phyloP scores from a whole-genome alignment of 2,888 invertebrate genomes.

The Cerastis rubricosa region DNA sequence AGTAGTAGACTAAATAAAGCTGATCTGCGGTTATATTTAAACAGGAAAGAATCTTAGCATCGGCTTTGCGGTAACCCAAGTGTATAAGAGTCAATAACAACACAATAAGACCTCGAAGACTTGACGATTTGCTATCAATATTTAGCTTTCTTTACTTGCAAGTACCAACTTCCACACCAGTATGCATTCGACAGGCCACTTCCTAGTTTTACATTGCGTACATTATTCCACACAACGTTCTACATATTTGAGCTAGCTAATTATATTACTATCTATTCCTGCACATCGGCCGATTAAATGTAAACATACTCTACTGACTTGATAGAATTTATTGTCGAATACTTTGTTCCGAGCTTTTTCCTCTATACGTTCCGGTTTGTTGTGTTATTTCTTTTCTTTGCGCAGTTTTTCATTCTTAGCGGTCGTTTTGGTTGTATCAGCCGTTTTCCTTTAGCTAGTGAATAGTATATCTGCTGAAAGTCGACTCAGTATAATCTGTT shows the following conservation, averaged over 20 bases:
- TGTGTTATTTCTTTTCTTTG: conserved; percentile 12
- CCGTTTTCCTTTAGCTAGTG: conserved; percentile 4
- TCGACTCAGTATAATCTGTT: background rate
- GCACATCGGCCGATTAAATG: conserved; percentile 45
- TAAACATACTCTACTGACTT: conserved; percentile 29
- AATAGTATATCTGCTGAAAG: conserved; percentile 1
- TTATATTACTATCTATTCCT: conserved; percentile 58
- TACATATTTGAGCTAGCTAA: conserved; percentile 45
- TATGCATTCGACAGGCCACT: conserved; percentile 32
- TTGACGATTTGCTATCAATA: background rate
- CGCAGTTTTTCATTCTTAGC: conserved; percentile 19
- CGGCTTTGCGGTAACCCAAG: background rate
- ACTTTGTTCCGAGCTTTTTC: conserved; percentile 31
- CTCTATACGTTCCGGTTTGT: conserved; percentile 21
- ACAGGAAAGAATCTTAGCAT: background rate
- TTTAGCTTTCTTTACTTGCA: background rate
- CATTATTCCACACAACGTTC: conserved; percentile 43
- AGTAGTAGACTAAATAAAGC: background rate
- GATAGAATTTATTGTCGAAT: conserved; percentile 31
- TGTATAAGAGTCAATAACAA: background rate
- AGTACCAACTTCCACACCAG: background rate
- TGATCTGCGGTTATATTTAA: background rate
- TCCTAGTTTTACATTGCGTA: conserved; percentile 59
- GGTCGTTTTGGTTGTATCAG: conserved; percentile 20
- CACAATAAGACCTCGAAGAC: background rate